Conservation (phyloP, 2,797 vertebrate genomes). For the Sylvilagus floridanus region DNA sequence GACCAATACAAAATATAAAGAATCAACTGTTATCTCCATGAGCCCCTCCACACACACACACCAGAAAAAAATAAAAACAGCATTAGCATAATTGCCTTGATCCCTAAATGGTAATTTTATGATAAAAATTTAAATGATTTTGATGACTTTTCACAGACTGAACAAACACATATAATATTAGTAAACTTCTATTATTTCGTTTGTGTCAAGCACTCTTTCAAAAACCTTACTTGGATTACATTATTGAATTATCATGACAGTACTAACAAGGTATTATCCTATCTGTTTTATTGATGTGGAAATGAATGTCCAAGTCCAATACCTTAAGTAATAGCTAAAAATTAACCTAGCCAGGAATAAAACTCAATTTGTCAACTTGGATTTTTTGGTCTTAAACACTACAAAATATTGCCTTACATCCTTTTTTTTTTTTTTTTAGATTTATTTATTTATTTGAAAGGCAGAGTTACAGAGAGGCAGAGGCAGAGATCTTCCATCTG, state of each 20-base stretch:
- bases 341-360: background rate
- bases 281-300: background rate
- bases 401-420: background rate
- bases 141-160: slow-evolving; percentile 4
- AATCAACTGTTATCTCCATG: background rate
- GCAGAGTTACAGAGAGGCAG: too few relatives aligned
- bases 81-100: background rate
- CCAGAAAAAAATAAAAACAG: background rate
- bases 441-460: too few relatives aligned
- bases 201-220: background rate
- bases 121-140: background rate
- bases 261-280: background rate
- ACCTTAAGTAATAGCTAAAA: slow-evolving; percentile 2
- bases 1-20: background rate
- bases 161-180: background rate
- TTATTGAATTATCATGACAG: slow-evolving; percentile 3
- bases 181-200: background rate
- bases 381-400: slow-evolving; percentile 13
- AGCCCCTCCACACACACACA: background rate
- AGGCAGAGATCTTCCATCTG: too few relatives aligned
- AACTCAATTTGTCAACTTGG: background rate
- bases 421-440: background rate
- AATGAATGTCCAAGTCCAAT: slow-evolving; percentile 7
- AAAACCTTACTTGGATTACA: background rate
- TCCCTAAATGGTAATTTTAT: background rate